These are phyloP conservation scores for Drosophila kepulauana DNA, from an alignment of 1,140 invertebrate species.

Conservation along the genomic window DNA sequence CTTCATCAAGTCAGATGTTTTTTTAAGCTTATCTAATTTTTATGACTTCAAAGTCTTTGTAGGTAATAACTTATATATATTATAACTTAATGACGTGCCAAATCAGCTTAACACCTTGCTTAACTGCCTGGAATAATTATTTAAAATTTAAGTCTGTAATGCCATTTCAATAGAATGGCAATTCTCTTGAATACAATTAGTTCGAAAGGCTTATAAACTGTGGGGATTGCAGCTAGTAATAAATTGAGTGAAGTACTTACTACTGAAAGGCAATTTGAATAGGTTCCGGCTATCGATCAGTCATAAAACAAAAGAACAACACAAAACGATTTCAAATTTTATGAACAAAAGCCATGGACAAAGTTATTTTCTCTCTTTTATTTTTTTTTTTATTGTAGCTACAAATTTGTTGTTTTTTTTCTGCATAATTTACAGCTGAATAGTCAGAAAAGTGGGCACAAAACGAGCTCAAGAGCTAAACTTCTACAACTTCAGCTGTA, in stretches of 20 bases:
- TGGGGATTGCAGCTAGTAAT: neutral
- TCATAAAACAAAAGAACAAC: slow-evolving; percentile 24
- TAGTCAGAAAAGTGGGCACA: slow-evolving; percentile 41
- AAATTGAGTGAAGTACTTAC: slow-evolving; percentile 11
- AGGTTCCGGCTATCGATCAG: slow-evolving; percentile 6
- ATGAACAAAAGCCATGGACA: slow-evolving; percentile 48
- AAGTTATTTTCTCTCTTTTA: slow-evolving; percentile 33
- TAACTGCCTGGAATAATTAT: neutral
- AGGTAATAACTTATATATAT: neutral
- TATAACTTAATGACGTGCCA: neutral
- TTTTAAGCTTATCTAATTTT: too few relatives aligned
- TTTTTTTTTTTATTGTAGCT: slow-evolving; percentile 40
- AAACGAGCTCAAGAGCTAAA: slow-evolving; percentile 37
- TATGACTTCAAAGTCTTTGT: too few relatives aligned
- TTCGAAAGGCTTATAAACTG: slow-evolving; percentile 1
- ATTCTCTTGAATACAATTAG: neutral
- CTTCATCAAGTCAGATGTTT: too few relatives aligned
- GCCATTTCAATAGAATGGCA: neutral
- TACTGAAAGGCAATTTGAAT: slow-evolving; percentile 9
- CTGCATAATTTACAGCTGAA: slow-evolving; percentile 72
- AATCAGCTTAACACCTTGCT: neutral
- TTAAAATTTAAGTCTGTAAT: neutral
- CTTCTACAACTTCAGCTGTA: slow-evolving; percentile 6
- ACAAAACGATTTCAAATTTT: slow-evolving; percentile 33
- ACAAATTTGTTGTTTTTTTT: slow-evolving; percentile 40